Conservation (phyloP, 1,140 invertebrate genomes). For the Ectropis grisescens region DNA sequence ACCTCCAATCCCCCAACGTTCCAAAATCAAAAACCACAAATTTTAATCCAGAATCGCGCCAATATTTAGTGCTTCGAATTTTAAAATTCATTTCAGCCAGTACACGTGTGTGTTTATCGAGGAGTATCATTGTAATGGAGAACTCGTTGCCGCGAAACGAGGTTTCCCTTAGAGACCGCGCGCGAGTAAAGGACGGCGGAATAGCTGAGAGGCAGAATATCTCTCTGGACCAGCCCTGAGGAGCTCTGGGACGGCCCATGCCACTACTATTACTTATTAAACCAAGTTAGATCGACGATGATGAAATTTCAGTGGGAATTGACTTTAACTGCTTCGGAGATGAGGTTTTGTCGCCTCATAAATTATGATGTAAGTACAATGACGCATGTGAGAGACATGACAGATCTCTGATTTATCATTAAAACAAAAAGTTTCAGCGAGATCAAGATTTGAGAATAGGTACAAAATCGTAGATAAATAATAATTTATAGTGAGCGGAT, state of each 20-base stretch:
- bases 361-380: conserved; percentile 30
- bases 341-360: conserved; percentile 55
- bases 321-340: conserved; percentile 55
- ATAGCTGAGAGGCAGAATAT: conserved; percentile 47
- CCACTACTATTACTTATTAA: conserved; percentile 62
- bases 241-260: conserved; percentile 50
- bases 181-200: conserved; percentile 44
- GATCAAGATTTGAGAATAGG: background rate
- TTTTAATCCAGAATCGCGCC: no score
- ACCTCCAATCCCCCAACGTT: conserved; percentile 4
- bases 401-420: no score
- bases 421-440: no score
- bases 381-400: conserved; percentile 17
- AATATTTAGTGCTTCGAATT: no score
- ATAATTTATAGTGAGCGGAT: no score
- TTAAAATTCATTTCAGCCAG: no score
- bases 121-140: conserved; percentile 27
- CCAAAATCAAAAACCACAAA: conserved; percentile 14
- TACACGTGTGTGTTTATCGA: conserved; percentile 11
- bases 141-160: conserved; percentile 15
- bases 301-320: conserved; percentile 68
- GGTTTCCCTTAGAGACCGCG: conserved; percentile 52
- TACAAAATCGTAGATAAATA: no score
- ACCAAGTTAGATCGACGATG: conserved; percentile 64
- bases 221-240: conserved; percentile 44